Evolutionary conservation across 2,888 invertebrate genomes (phyloP), one percentile per base, ranked within the genome.

Genomic region (Lepidochrysops patricia): DNA sequence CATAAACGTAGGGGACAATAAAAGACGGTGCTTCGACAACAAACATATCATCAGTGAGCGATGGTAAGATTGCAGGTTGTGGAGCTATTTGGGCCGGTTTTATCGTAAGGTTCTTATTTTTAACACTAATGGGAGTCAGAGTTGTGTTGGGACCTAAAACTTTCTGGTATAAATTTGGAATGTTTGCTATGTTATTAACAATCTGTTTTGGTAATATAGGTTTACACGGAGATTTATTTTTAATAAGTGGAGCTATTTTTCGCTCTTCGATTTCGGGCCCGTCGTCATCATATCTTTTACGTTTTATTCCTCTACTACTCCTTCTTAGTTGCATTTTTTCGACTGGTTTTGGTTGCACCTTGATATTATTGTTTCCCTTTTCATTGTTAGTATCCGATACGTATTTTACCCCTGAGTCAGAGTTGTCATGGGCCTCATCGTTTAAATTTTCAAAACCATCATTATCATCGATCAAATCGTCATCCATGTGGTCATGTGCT

Each of bases 21-120:
- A 97, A 97, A 23, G 96, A 97, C 4, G 97, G 97, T 27, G 97
- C 97, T 81, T 97, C 97, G 7, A 97, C 94, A 9, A 97, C 96
- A 78, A 94, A 97, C 94, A 97, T 97, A 71, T 97, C 96, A 76
- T 97, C 97, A 19, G 96, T 96, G 25, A 97, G 80, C 5, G 95
- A 95, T 0, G 96, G 96, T 68, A 97, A 79, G 65, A 96, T 92
- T 34, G 92, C 91, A 37, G 93, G 91, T 59, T 92, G 92, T 54
- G 92, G 84, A 62, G 73, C 69, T 49, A 74, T 73, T 74, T 87
- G 80, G n/a, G 43, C 48, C n/a, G 62, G 32, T 60, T 57, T 62
- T 58, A 54, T 56, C 5, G 70, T 67, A 58, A 62, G 48, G 27
- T 64, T 63, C 60, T 68, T 79, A 48, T 69, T 70, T 63, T 78